Evolutionary conservation across 1,140 invertebrate species (phyloP), one percentile per base, ranked within the genome.

Genomic region (Lordiphosa mommai): DNA sequence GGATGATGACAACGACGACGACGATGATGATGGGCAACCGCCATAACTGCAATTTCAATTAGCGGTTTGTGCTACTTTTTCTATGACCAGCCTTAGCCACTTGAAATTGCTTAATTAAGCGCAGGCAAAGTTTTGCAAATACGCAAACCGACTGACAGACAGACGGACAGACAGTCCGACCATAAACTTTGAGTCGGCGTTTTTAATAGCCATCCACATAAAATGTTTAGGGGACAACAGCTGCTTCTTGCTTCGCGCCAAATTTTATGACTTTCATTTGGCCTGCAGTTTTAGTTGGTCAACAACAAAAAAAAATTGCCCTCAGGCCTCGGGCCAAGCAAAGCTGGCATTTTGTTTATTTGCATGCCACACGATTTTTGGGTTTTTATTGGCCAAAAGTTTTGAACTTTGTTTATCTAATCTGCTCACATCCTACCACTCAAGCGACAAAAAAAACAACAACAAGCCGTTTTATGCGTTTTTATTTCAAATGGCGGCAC

Each of bases 41-140:
- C 71, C 76, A 80, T 84, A 80, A 76, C 76, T 80, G 77, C 76
- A 80, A 76, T 80, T 80, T 80, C 76, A 80, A 80, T 80, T 80
- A 80, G 76, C 77, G 76, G 76, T 72, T 76, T 80, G 61, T 59
- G 61, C 76, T 63, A 71, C 65, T 76, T 82, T 80, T 71, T 71
- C 66, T 53, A 59, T 61, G 46, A 40, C 66, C 69, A 17, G 44
- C 55, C 52, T 29, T 37, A 52, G 44, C 53, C 66, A 80, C 71
- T 80, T 80, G 50, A 80, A 72, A 80, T 80, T 84, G 76, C 76
- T 80, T 80, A 80, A 80, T 80, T 80, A 80, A 80, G 76, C 76
- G 58, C 72, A 50, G 71, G 58, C 66, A 84, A 80, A 82, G 66
- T 76, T 82, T 52, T 52, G 71, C 76, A 80, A 80, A 80, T 76